These are phyloP conservation scores for Megatriorchis doriae DNA, from an alignment of 2,113 vertebrate genomes.

Conservation along the genomic window DNA sequence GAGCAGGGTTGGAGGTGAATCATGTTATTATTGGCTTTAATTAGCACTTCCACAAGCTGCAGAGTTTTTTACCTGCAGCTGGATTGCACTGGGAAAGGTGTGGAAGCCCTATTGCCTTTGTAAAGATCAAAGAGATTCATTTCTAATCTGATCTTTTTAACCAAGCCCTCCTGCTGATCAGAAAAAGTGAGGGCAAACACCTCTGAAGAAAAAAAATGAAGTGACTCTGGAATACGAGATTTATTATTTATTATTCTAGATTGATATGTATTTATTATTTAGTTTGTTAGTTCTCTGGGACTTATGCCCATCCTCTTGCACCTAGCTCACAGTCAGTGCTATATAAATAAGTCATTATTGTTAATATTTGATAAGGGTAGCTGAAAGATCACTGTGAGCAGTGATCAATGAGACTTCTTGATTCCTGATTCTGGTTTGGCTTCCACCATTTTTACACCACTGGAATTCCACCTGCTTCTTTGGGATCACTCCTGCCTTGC, in stretches of 20 bases:
- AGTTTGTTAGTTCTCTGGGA: slow-evolving; percentile 53
- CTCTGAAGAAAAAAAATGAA: background rate
- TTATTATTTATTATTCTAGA: slow-evolving; percentile 65
- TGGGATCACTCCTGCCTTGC: background rate
- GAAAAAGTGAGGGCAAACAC: slow-evolving; percentile 43
- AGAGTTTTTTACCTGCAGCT: slow-evolving; percentile 25
- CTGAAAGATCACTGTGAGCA: slow-evolving; percentile 33
- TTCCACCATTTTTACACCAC: background rate
- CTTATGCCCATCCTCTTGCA: background rate
- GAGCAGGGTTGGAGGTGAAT: slow-evolving; percentile 29
- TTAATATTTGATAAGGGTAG: slow-evolving; percentile 61
- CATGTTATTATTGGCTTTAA: slow-evolving; percentile 40
- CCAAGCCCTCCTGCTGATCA: slow-evolving; percentile 28
- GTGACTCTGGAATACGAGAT: background rate
- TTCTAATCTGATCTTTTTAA: slow-evolving; percentile 48
- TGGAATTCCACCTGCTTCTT: slow-evolving; percentile 4
- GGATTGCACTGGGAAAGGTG: slow-evolving; percentile 35
- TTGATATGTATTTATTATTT: slow-evolving; percentile 65
- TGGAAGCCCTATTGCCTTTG: slow-evolving; percentile 48
- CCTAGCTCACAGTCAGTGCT: slow-evolving; percentile 9
- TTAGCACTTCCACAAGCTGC: slow-evolving; percentile 47
- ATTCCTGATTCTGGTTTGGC: background rate
- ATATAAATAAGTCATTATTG: slow-evolving; percentile 57
- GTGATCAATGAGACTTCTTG: slow-evolving; percentile 28
- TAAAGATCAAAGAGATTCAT: slow-evolving; percentile 56